Conservation (phyloP, 2,113 vertebrate species). For the Forbesichthys papilliferus region DNA sequence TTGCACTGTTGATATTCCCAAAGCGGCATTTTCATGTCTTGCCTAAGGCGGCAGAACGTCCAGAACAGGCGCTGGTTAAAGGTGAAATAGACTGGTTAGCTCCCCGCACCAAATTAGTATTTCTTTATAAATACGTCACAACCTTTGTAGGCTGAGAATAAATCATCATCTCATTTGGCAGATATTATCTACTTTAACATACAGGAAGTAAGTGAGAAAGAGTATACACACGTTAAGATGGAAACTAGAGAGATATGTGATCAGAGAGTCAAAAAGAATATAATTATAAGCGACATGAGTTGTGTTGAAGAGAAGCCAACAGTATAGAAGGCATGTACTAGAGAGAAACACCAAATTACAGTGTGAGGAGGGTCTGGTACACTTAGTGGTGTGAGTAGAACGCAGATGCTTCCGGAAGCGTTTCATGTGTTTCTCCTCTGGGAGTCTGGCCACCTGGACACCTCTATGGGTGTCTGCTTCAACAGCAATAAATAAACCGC, state of each 20-base stretch:
- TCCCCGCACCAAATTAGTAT: too few species aligned
- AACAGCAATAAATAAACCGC: slow-evolving; percentile 26
- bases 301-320: not conserved
- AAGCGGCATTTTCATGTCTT: too few species aligned
- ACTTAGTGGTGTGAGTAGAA: not conserved
- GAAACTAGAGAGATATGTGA: not conserved
- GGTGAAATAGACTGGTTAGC: too few species aligned
- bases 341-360: slow-evolving; percentile 1
- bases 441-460: slow-evolving; percentile 44
- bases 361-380: slow-evolving; percentile 20
- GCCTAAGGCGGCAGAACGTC: too few species aligned
- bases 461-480: slow-evolving; percentile 29
- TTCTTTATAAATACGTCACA: too few species aligned
- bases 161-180: not conserved
- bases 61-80: too few species aligned
- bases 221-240: not conserved
- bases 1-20: too few species aligned
- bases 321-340: not conserved
- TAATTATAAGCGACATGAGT: not conserved
- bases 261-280: not conserved
- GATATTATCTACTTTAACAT: not conserved
- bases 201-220: not conserved
- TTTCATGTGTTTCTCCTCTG: slow-evolving; percentile 31
- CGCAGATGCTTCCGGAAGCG: slow-evolving; percentile 17
- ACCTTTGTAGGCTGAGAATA: too few species aligned